A percentile compares a stretch with the other conserved stretches of the same genome.
phyloP scores from a whole-genome alignment of 2,113 vertebrate genomes.

The Catharus minimus region DNA sequence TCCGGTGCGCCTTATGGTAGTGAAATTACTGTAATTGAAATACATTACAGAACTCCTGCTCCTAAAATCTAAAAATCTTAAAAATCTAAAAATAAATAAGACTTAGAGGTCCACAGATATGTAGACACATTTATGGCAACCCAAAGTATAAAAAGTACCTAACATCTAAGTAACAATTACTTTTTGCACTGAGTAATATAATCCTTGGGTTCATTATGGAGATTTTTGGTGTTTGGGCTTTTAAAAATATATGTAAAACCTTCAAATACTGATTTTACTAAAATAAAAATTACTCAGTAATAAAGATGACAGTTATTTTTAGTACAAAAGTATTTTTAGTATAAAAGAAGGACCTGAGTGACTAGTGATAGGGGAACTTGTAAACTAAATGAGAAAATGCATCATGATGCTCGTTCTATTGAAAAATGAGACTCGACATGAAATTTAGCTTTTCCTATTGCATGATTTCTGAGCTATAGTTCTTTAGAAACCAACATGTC shows the following conservation, averaged over 20 bases:
- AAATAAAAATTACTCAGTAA: not conserved
- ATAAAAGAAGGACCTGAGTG: not conserved
- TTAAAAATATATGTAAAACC: rapidly evolving
- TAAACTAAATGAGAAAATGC: not conserved
- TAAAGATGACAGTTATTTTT: not conserved
- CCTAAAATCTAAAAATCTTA: too few species aligned
- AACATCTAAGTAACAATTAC: not conserved
- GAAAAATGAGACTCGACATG: not conserved
- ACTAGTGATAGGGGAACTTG: not conserved
- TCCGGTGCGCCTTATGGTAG: too few species aligned
- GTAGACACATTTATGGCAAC: not conserved
- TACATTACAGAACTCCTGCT: not conserved
- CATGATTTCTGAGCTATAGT: not conserved
- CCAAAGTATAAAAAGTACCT: not conserved
- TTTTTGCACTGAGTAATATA: not conserved
- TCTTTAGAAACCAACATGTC: not conserved
- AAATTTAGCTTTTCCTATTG: not conserved
- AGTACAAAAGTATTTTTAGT: not conserved
- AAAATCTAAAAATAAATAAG: not conserved
- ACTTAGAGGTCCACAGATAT: not conserved
- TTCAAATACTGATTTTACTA: not conserved
- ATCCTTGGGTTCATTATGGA: not conserved
- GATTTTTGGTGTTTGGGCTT: not conserved
- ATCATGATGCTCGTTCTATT: not conserved
- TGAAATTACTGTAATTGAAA: not conserved